Evolutionary conservation across 2,888 invertebrate genomes (phyloP).

Genomic region (Dynastes hyllus): DNA sequence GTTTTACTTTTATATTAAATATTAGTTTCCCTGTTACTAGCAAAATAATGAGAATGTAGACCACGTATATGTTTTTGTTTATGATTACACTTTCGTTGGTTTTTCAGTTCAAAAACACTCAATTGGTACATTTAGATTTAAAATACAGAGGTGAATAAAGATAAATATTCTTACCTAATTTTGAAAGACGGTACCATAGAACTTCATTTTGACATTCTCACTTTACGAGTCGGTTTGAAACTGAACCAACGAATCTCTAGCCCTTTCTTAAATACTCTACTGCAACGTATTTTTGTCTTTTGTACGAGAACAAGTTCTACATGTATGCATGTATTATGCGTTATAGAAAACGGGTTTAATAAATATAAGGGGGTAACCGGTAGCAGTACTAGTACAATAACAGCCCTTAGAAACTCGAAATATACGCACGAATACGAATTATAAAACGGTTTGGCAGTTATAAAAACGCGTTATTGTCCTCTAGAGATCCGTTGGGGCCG

Average conservation of each 20-base stretch:
- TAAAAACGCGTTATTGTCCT: slow-evolving; percentile 42
- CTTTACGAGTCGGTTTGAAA: slow-evolving; percentile 29
- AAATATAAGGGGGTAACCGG: slow-evolving; percentile 41
- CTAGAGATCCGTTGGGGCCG: slow-evolving; percentile 38
- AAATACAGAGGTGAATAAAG: too few species aligned
- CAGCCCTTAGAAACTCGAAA: slow-evolving; percentile 45
- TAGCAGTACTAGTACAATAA: slow-evolving; percentile 26
- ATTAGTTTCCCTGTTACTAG: too few species aligned
- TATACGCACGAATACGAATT: slow-evolving; percentile 35
- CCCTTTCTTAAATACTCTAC: slow-evolving; percentile 24
- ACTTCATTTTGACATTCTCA: slow-evolving; percentile 13
- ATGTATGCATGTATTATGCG: neutral
- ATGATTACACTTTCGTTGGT: too few species aligned
- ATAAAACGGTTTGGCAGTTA: slow-evolving; percentile 45
- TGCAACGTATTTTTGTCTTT: slow-evolving; percentile 19
- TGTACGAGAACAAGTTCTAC: neutral
- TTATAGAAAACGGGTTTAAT: slow-evolving; percentile 37
- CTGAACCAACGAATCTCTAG: neutral
- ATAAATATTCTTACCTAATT: too few species aligned
- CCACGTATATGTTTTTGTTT: too few species aligned
- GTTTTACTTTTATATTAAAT: too few species aligned
- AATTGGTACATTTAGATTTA: neutral
- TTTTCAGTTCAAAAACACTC: too few species aligned
- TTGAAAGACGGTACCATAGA: neutral
- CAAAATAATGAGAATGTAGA: too few species aligned